Base-by-base conservation (phyloP, 1,140 invertebrate genomes). In the Lepidurus arcticus region DNA sequence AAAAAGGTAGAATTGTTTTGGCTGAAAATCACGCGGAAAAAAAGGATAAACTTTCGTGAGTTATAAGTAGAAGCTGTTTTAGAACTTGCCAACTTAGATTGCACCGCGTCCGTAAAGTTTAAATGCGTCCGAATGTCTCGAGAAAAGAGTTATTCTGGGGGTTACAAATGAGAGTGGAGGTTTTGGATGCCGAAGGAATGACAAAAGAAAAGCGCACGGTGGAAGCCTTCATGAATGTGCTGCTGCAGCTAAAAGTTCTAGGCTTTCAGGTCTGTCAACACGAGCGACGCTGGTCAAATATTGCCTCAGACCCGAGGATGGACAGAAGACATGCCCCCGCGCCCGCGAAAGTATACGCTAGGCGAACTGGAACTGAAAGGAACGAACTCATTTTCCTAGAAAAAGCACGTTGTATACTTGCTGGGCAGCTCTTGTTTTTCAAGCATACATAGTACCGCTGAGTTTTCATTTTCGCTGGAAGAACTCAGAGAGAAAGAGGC, bases 271-370 rank as follows among this genome's bases (percentile, higher is more conserved):
- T 65, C 53, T 65, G 53, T 65, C 53, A 65, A 65, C 53, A 65
- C 6, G 53, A 65, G 53, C 53, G 53, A 65, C 53, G 53, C 53
- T 65, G 53, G 53, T 65, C 53, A 65, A 65, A 65, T 65, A 65
- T 65, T 65, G 53, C 53, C 53, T 65, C 53, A 65, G 53, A 65
- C 53, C 21, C 53, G 53, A 65, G 21, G 53, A 65, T 65, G 53
- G 53, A 65, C 53, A 65, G 53, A 65, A 65, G 53, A 65, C 53
- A 65, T 65, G 53, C 53, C 53, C 53, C 53, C 53, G 53, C 53
- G 53, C 53, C 53, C 53, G 53, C 53, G 53, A 65, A 65, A 65
- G 53, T 34, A 34, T 34, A 34, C 34, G 34, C 34, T 34, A 34
- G 34, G 4, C 53, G 53, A 65, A 65, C 53, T 65, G 6, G 9